phyloP scores from a whole-genome alignment of 2,888 invertebrate species.

The Ectemnius cavifrons region DNA sequence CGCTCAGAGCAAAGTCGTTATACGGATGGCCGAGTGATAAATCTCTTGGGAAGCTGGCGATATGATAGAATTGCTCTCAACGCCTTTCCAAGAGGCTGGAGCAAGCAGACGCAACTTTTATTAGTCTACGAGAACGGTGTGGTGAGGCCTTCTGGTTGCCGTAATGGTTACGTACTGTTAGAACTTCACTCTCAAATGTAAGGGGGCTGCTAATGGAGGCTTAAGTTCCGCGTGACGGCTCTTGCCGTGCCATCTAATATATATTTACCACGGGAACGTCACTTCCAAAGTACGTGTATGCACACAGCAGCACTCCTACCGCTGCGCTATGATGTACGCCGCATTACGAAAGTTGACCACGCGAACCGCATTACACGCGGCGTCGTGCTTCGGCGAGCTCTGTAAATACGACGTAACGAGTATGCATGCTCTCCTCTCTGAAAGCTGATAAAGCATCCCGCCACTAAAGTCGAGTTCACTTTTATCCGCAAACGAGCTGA shows the following conservation, averaged over 20 bases:
- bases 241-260: not conserved
- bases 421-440: slow-evolving; percentile 11
- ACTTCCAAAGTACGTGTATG: slow-evolving; percentile 18
- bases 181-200: not conserved
- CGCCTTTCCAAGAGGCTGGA: slow-evolving; percentile 18
- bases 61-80: slow-evolving; percentile 22
- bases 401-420: slow-evolving; percentile 49
- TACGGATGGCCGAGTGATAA: slow-evolving; percentile 36
- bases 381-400: slow-evolving; percentile 42
- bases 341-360: slow-evolving; percentile 42
- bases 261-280: no score
- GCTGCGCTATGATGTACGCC: slow-evolving; percentile 46
- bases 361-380: slow-evolving; percentile 51
- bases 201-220: not conserved
- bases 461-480: no score
- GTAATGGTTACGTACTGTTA: not conserved
- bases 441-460: slow-evolving; percentile 23
- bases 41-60: slow-evolving; percentile 33
- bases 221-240: not conserved
- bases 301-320: slow-evolving; percentile 5
- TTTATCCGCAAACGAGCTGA: no score
- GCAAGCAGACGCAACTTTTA: not conserved
- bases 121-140: not conserved
- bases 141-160: not conserved
- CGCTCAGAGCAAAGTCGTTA: slow-evolving; percentile 35